Conservation (phyloP, 2,797 vertebrate species). For the Bradypodion ventrale region DNA sequence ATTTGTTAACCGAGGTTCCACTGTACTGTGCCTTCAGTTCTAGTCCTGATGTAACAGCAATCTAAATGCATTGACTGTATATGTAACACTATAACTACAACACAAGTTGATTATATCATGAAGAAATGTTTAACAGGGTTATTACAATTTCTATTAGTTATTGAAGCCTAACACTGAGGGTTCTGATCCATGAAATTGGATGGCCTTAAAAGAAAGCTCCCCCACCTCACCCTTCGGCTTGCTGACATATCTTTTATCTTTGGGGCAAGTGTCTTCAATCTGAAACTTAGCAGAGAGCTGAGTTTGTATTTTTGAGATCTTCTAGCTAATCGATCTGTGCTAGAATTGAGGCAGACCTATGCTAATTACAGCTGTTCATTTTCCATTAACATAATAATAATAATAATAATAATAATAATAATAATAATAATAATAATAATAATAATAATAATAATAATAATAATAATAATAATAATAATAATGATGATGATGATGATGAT, state of each 20-base stretch:
- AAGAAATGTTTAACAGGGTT: conserved; percentile 22
- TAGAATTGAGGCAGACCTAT: conserved; percentile 17
- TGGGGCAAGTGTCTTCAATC: not conserved
- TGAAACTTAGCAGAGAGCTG: not conserved
- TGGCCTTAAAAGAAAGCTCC: not conserved
- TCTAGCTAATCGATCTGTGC: not conserved
- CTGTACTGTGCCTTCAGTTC: not conserved
- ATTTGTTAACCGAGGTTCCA: no score
- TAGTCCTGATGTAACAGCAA: not conserved
- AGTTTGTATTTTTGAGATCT: not conserved
- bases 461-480: no score
- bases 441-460: no score
- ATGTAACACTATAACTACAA: conserved; percentile 14
- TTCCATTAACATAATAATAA: no score
- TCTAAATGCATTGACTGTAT: not conserved
- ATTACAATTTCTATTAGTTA: conserved; percentile 20
- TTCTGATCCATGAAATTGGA: conserved; percentile 26
- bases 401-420: no score
- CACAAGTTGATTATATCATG: conserved; percentile 8
- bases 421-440: no score
- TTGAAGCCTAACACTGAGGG: not conserved
- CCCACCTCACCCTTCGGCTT: not conserved
- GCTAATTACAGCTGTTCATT: not conserved
- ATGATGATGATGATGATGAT: no score
- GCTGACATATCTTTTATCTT: not conserved